Evolutionary conservation across 2,797 vertebrate species (phyloP), one percentile per base, ranked within the genome.

Genomic region (Peromyscus attwateri): DNA sequence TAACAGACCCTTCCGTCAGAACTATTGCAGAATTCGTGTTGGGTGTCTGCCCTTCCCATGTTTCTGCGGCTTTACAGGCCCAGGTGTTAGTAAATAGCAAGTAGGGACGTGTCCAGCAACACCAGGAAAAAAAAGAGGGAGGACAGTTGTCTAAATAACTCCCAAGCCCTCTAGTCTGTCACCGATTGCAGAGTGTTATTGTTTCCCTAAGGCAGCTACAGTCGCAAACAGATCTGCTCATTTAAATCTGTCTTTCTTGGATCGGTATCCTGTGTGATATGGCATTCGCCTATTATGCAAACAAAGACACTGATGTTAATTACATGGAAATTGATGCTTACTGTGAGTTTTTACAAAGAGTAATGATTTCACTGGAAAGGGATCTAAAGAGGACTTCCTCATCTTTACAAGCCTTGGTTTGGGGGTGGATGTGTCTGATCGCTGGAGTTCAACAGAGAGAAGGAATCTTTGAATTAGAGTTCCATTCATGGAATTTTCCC

Each of bases 261-360:
- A 84, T 43, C 57, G 89, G 82, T 57, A 68, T 87, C 57, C 31
- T 87, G 62, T 66, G 27, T 83, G 89, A 89, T 16, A 2, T 91
- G 49, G 17, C 49, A 91, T 95, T 85, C 80, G 77, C 37, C 57
- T 89, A 83, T 90, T 77, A 84, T 52, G 13, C 68, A 91, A 97
- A 96, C 46, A 97, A 93, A 97, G 83, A 66, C 93, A 68, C 29
- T 93, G 87, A 73, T 96, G 96, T 94, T 97, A 97, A 93, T 95
- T 66, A 95, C 8, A 25, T 83, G 92, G 80, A 96, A 93, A 95
- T 87, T 93, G 76, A 80, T 96, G 75, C 95, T 97, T 97, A 92
- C 87, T 71, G 46, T 82, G 75, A 89, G 75, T 27, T 62, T 96
- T 91, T 96, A 94, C 95, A 84, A 92, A 89, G 82, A 94, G 73